These are phyloP conservation scores for Meandrina meandrites DNA, from an alignment of 92 coral and sea anemone species.

Conservation along the genomic window DNA sequence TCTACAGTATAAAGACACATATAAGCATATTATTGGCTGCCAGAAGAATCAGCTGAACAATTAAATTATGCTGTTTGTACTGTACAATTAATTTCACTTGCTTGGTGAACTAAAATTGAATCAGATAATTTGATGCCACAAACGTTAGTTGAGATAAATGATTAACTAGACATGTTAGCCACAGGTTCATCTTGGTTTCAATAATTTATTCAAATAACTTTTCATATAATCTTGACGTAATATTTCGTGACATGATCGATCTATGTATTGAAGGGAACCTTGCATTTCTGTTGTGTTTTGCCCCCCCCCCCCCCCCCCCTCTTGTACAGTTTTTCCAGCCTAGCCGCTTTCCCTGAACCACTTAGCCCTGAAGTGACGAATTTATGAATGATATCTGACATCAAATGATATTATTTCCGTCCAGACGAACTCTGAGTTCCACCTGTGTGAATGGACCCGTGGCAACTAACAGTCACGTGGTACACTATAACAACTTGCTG, in stretches of 20 bases:
- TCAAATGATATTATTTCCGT: too few relatives aligned
- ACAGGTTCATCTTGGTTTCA: neutral
- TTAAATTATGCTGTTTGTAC: neutral
- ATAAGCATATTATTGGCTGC: too few relatives aligned
- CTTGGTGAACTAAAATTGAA: neutral
- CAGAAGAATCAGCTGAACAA: neutral
- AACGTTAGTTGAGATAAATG: neutral
- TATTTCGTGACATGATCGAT: neutral
- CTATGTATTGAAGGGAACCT: neutral
- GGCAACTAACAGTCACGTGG: too few relatives aligned
- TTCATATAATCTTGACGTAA: neutral
- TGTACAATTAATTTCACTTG: neutral
- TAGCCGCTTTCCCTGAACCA: neutral
- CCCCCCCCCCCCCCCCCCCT: neutral
- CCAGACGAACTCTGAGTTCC: too few relatives aligned
- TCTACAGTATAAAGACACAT: too few relatives aligned
- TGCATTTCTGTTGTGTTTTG: neutral
- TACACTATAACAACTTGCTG: too few relatives aligned
- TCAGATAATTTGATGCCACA: neutral
- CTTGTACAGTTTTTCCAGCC: neutral
- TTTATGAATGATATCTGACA: too few relatives aligned
- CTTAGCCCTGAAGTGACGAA: neutral
- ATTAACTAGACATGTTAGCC: neutral
- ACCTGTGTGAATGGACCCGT: too few relatives aligned
- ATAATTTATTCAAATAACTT: neutral